phyloP scores from a whole-genome alignment of 2,797 vertebrate genomes.

The Amblyopsis hoosieri region DNA sequence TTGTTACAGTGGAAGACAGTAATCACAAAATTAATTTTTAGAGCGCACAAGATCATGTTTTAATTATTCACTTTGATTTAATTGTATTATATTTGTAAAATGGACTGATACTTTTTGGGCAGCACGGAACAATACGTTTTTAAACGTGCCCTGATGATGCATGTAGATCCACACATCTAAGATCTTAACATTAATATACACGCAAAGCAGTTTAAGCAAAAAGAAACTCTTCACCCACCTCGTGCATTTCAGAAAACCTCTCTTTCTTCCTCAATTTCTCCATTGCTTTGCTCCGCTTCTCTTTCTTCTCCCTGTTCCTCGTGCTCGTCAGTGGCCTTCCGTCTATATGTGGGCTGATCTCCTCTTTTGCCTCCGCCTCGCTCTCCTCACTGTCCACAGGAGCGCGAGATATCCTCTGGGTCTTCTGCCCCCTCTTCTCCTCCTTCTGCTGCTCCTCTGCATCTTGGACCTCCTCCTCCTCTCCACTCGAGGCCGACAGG shows the following conservation, averaged over 20 bases:
- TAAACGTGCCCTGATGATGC: not conserved
- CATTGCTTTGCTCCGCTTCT: slow-evolving; percentile 71
- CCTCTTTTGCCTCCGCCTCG: slow-evolving; percentile 35
- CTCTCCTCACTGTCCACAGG: slow-evolving; percentile 78
- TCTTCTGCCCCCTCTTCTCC: slow-evolving; percentile 33
- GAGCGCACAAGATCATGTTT: too few relatives aligned
- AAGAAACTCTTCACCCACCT: slow-evolving; percentile 26
- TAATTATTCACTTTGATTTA: too few relatives aligned
- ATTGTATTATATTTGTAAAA: too few relatives aligned
- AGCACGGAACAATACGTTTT: too few relatives aligned
- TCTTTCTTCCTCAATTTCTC: slow-evolving; percentile 74
- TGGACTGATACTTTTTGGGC: too few relatives aligned
- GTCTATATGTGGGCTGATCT: slow-evolving; percentile 32
- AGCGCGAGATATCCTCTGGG: slow-evolving; percentile 61
- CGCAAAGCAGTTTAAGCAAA: not conserved
- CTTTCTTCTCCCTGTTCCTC: slow-evolving; percentile 74
- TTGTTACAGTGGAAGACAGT: too few relatives aligned
- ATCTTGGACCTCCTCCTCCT: slow-evolving; percentile 53
- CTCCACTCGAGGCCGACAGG: slow-evolving; percentile 67
- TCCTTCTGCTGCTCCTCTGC: slow-evolving; percentile 17
- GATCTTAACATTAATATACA: not conserved
- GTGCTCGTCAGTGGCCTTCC: slow-evolving; percentile 69
- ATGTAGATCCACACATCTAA: too few relatives aligned
- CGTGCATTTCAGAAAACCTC: slow-evolving; percentile 59
- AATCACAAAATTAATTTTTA: too few relatives aligned